A percentile compares a stretch with the other conserved stretches of the same genome.
phyloP scores from a whole-genome alignment of 2,113 vertebrate species.

The Passer montanus region DNA sequence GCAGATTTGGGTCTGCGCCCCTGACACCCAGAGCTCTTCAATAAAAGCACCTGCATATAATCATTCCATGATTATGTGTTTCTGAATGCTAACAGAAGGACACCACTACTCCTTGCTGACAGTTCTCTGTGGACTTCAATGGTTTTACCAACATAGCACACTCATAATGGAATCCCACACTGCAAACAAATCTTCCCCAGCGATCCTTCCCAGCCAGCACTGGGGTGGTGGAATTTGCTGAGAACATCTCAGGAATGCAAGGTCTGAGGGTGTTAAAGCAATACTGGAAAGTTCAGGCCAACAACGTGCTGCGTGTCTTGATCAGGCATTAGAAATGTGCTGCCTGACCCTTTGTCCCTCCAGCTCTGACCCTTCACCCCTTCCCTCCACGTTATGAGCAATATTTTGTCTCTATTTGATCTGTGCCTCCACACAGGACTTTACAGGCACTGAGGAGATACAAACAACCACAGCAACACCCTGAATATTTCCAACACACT shows the following conservation, averaged over 20 bases:
- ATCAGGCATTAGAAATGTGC: neutral
- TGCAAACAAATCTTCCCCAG: neutral
- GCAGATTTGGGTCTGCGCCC: no score
- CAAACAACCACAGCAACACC: neutral
- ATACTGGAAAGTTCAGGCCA: neutral
- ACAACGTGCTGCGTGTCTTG: fast-evolving
- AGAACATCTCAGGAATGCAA: neutral
- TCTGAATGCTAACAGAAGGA: neutral
- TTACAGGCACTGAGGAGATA: neutral
- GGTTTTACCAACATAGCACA: neutral
- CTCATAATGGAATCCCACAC: neutral
- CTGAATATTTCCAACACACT: neutral
- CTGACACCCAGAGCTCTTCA: no score
- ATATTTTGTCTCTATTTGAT: neutral
- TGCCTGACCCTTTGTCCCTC: neutral
- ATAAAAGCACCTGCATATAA: no score
- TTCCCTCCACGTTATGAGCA: neutral
- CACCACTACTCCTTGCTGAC: neutral
- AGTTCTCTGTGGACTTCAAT: neutral
- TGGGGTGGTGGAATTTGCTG: neutral
- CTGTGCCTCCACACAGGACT: neutral
- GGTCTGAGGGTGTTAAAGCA: neutral
- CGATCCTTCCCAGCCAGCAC: neutral
- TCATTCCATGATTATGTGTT: no score
- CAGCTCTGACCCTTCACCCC: neutral